Evolutionary conservation across 2,797 vertebrate species (phyloP).

Genomic region (Sebastes minor): DNA sequence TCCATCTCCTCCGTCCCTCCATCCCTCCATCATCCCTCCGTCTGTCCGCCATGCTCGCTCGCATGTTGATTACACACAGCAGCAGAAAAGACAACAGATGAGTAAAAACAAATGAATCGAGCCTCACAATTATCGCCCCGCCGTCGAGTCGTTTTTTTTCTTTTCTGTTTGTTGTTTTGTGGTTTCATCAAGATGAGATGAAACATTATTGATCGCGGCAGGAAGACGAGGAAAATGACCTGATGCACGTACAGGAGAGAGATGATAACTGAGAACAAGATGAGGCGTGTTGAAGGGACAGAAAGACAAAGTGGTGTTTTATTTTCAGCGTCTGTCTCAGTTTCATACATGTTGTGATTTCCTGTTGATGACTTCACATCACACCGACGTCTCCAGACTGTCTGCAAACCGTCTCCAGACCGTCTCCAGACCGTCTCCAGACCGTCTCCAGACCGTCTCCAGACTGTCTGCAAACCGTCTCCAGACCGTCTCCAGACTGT

Average conservation of each 20-base stretch:
- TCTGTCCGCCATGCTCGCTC: slow-evolving; percentile 47
- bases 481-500: rapidly evolving
- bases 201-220: slow-evolving; percentile 35
- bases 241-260: not conserved
- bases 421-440: rapidly evolving
- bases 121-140: slow-evolving; percentile 55
- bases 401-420: too few species aligned
- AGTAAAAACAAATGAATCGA: slow-evolving; percentile 64
- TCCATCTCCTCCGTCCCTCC: not conserved
- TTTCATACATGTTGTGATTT: not conserved
- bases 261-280: slow-evolving; percentile 8
- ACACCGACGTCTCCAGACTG: too few species aligned
- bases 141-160: not conserved
- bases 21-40: slow-evolving; percentile 30
- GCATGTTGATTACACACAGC: slow-evolving; percentile 66
- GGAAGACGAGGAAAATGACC: slow-evolving; percentile 25
- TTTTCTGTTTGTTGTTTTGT: slow-evolving; percentile 42
- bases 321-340: not conserved
- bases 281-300: not conserved
- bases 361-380: not conserved
- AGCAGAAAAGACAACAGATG: slow-evolving; percentile 63
- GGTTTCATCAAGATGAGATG: slow-evolving; percentile 26
- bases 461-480: too few species aligned
- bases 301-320: not conserved
- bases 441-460: too few species aligned